Percentiles rank a stretch among this genome's conserved stretches.
Conservation (phyloP, 2,797 vertebrate species). For the Smutsia temminckii region DNA sequence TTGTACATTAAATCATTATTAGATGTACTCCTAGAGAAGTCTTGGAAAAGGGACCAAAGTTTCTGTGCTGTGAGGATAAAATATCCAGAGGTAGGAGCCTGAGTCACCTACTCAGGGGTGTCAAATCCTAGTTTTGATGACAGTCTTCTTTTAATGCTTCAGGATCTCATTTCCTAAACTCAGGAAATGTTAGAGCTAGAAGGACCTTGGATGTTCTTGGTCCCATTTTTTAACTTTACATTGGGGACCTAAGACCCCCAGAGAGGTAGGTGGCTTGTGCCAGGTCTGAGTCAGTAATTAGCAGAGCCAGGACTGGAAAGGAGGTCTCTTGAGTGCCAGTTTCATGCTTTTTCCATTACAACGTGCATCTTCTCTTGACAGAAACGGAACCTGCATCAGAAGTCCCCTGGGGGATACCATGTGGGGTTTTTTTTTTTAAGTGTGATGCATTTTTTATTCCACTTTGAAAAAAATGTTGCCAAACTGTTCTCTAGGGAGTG, state of each 20-base stretch:
- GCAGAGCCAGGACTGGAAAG: neutral
- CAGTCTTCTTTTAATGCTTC: neutral
- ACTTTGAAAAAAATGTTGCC: conserved; percentile 72
- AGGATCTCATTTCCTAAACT: neutral
- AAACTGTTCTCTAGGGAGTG: conserved; percentile 68
- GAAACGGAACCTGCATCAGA: conserved; percentile 65
- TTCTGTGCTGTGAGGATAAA: neutral
- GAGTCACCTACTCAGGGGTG: neutral
- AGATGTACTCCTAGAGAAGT: neutral
- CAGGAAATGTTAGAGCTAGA: neutral
- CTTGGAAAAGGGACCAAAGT: neutral
- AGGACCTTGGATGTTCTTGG: neutral
- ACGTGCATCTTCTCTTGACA: conserved; percentile 44
- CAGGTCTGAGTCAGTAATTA: neutral
- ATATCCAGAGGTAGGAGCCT: neutral
- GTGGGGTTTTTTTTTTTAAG: conserved; percentile 37
- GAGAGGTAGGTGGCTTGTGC: neutral
- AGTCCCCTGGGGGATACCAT: conserved; percentile 64
- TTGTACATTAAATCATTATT: neutral
- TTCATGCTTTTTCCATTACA: neutral
- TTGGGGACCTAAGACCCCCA: neutral
- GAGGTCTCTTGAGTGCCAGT: neutral
- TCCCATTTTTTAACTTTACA: neutral
- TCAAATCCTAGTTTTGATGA: neutral
- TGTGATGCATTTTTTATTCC: conserved; percentile 72